Base-by-base conservation (phyloP, 2,797 vertebrate genomes). In the Gila robusta region DNA sequence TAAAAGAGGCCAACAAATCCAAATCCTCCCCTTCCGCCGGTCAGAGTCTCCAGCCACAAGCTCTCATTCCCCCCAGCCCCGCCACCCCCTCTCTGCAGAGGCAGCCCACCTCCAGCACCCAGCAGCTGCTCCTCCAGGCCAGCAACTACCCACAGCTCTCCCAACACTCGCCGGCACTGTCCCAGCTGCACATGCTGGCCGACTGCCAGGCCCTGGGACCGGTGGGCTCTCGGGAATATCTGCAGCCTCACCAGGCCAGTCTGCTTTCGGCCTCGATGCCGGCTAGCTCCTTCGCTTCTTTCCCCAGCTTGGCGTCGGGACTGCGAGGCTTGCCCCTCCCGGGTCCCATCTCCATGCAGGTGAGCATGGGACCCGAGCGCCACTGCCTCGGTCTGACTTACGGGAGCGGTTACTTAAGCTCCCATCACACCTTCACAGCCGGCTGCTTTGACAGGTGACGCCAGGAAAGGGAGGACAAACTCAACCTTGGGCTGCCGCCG, bases 381-480 rank as follows among this genome's bases (percentile, higher is more conserved):
- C 96, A 96, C 92, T 97, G 96, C 88, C 90, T 97, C n/a, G 87
- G 95, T 21, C 56, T 93, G 86, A 91, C 95, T 87, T 97, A 96
- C 0, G 92, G 94, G 14, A 94, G 94, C 67, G 94, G 96, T 39
- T 97, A 95, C 92, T 95, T 97, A 88, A 96, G 95, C 2, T 91
- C 94, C 47, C 95, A 95, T 84, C 95, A 95, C 82, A 83, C 93
- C 0, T 96, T 95, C 56, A 87, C 96, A 59, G 88, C 96, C 0
- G 93, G 96, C 83, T 98, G 96, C 93, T 98, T 97, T 35, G 96
- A 98, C 83, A 96, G 95, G 92, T 97, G 97, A 96, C 94, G 93
- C 95, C 95, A 94, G 92, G 88, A 89, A 93, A 93, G 91, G 91
- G 92, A 92, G 94, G 94, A 93, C 82, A 94, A 94, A 59, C 85